A percentile compares a stretch with the other conserved stretches of the same genome.
Evolutionary conservation across 2,113 vertebrate species (phyloP).

Genomic region (Apteryx owenii): DNA sequence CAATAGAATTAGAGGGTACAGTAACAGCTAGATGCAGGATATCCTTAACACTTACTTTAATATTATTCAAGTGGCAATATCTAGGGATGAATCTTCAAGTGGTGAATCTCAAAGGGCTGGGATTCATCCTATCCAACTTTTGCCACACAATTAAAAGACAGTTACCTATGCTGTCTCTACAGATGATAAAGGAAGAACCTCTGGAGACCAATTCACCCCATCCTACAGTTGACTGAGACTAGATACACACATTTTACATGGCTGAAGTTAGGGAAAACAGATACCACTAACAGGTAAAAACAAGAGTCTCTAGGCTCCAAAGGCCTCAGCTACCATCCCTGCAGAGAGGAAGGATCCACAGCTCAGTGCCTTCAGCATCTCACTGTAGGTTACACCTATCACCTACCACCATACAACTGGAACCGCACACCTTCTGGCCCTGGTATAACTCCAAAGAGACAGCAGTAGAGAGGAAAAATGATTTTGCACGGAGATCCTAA

Average conservation of each 20-base stretch:
- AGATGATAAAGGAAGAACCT: not conserved
- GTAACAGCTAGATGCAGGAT: not conserved
- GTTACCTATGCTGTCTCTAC: not conserved
- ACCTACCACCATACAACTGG: not conserved
- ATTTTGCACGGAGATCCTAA: not conserved
- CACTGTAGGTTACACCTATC: not conserved
- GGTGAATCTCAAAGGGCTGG: not conserved
- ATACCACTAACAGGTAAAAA: not conserved
- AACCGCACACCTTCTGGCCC: not conserved
- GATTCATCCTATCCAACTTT: not conserved
- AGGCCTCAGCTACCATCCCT: rapidly evolving
- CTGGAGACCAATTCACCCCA: not conserved
- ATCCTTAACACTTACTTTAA: not conserved
- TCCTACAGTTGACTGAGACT: not conserved
- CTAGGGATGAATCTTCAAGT: not conserved
- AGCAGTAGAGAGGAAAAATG: not conserved
- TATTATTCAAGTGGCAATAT: not conserved
- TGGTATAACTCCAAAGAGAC: not conserved
- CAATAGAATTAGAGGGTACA: conserved; percentile 29
- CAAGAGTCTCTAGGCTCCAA: not conserved
- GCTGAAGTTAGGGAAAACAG: not conserved
- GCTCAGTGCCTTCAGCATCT: not conserved
- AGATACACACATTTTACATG: not conserved
- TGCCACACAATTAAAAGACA: not conserved
- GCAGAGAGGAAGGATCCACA: not conserved